These are phyloP conservation scores for Labeo rohita DNA, from an alignment of 2,113 vertebrate genomes.

Conservation along the genomic window DNA sequence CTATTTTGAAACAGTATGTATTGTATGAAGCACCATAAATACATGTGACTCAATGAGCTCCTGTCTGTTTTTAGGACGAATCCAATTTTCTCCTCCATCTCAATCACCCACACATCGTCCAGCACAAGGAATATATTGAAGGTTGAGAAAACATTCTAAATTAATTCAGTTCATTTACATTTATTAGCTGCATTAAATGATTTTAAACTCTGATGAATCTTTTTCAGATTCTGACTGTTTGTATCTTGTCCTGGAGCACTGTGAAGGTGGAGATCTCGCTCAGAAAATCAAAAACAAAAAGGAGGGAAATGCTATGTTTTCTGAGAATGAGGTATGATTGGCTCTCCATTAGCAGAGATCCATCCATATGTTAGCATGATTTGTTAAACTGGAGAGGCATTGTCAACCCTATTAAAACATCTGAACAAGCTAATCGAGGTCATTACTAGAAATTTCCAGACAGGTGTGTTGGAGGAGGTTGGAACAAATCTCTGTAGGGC, in stretches of 20 bases:
- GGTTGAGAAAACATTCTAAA: background rate
- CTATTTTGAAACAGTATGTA: too few species aligned
- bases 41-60: background rate
- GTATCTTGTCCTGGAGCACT: constrained; percentile 1
- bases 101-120: constrained; percentile 12
- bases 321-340: constrained; percentile 10
- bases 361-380: too few species aligned
- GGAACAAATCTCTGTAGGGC: too few species aligned
- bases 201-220: background rate
- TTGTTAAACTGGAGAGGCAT: too few species aligned
- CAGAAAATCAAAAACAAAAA: background rate
- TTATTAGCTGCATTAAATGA: background rate
- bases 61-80: background rate
- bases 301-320: background rate
- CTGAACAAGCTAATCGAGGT: too few species aligned
- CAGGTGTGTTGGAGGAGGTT: too few species aligned
- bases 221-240: background rate
- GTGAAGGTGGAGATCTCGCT: background rate
- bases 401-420: too few species aligned
- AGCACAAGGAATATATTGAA: background rate
- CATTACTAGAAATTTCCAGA: too few species aligned
- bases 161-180: background rate
- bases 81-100: background rate
- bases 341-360: too few species aligned
- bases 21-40: too few species aligned